phyloP scores from a whole-genome alignment of 2,888 invertebrate species.

The Melinaea menophilus region DNA sequence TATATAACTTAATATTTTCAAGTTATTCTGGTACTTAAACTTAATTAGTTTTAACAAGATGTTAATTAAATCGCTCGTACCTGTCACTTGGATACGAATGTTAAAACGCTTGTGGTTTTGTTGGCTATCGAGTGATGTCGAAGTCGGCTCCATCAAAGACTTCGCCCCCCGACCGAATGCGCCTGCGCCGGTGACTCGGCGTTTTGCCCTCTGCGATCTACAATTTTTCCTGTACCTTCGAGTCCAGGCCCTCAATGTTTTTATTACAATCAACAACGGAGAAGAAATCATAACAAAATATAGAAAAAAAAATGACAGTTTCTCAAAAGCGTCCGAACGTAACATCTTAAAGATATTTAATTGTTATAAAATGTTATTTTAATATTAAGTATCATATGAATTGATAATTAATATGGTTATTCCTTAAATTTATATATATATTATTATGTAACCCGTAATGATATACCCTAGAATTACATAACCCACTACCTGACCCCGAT shows the following conservation, averaged over 20 bases:
- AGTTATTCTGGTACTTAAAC: too few species aligned
- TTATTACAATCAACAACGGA: constrained; percentile 29
- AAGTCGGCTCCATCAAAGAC: constrained; percentile 74
- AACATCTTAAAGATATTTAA: too few species aligned
- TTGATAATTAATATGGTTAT: neutral
- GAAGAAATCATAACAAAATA: constrained; percentile 31
- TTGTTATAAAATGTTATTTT: too few species aligned
- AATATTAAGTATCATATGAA: too few species aligned
- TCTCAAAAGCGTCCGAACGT: neutral
- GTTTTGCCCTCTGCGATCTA: constrained; percentile 50
- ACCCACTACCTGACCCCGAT: constrained; percentile 55
- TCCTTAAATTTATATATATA: neutral
- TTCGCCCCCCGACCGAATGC: constrained; percentile 54
- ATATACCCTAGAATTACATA: constrained; percentile 28
- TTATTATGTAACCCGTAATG: neutral
- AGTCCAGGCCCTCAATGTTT: constrained; percentile 27
- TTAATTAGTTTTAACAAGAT: neutral
- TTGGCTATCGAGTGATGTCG: constrained; percentile 71
- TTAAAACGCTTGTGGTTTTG: constrained; percentile 63
- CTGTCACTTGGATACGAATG: constrained; percentile 38
- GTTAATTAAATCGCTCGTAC: constrained; percentile 37
- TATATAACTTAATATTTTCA: too few species aligned
- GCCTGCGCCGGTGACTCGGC: constrained; percentile 70
- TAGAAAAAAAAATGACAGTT: constrained; percentile 11
- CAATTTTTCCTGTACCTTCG: constrained; percentile 53